Conservation (phyloP, 2,113 vertebrate genomes). For the Larimichthys polyactis region DNA sequence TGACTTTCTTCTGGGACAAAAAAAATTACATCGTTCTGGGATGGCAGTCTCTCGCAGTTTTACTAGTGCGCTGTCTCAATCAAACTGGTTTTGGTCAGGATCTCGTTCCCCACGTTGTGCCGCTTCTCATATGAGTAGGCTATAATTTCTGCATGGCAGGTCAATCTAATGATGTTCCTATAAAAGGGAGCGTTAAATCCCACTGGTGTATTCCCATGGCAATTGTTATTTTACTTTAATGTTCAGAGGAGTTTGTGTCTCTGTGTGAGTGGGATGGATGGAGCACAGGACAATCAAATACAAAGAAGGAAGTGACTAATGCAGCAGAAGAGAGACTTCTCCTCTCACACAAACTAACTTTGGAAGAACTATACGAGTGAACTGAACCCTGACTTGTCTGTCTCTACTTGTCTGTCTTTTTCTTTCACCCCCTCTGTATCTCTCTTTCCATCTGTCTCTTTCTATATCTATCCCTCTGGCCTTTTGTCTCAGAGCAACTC, state of each 20-base stretch:
- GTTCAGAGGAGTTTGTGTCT: conserved; percentile 15
- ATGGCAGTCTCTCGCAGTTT: conserved; percentile 34
- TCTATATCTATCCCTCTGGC: conserved; percentile 51
- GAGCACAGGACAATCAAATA: background rate
- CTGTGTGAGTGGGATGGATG: conserved; percentile 7
- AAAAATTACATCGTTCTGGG: conserved; percentile 8
- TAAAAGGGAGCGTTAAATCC: conserved; percentile 33
- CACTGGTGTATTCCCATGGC: conserved; percentile 24
- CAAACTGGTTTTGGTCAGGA: conserved; percentile 47
- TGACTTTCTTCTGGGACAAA: conserved; percentile 42
- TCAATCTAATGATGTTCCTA: conserved; percentile 35
- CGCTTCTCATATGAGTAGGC: conserved; percentile 18
- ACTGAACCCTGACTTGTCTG: conserved; percentile 51
- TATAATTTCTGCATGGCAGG: conserved; percentile 56
- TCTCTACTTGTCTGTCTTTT: conserved; percentile 26
- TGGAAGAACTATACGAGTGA: conserved; percentile 32
- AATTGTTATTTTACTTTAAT: conserved; percentile 41
- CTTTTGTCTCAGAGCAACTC: conserved; percentile 69
- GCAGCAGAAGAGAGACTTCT: background rate
- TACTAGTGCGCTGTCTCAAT: conserved; percentile 31
- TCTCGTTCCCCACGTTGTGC: conserved; percentile 30
- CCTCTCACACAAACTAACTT: conserved; percentile 32
- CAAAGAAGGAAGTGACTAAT: conserved; percentile 13
- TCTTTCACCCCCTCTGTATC: conserved; percentile 19
- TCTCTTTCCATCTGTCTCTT: conserved; percentile 46